These are phyloP conservation scores for Pocillopora damicornis DNA, from an alignment of 64 coral and sea anemone genomes.

Conservation along the genomic window DNA sequence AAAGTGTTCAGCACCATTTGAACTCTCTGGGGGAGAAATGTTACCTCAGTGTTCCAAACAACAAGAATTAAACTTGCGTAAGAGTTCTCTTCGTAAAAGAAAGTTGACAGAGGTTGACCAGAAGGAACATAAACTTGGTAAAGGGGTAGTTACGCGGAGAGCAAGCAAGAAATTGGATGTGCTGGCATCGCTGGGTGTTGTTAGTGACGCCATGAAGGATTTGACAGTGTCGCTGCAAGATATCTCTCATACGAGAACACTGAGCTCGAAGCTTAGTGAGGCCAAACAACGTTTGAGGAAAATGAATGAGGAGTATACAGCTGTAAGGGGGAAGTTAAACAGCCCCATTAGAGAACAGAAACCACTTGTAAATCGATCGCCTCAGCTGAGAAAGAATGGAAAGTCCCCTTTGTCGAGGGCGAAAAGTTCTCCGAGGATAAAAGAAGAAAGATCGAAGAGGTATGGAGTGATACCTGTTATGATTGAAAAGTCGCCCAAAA, in stretches of 20 bases:
- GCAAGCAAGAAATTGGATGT: background rate
- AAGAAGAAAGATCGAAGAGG: slow-evolving; percentile 30
- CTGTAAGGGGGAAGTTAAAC: background rate
- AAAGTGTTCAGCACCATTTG: background rate
- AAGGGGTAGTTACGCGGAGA: background rate
- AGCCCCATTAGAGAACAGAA: background rate
- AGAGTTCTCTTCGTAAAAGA: slow-evolving; percentile 10
- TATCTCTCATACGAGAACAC: background rate
- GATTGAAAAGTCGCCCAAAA: slow-evolving; percentile 22
- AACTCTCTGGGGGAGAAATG: background rate
- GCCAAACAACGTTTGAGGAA: slow-evolving; percentile 19
- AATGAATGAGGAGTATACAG: background rate
- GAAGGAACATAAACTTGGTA: background rate
- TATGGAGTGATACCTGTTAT: slow-evolving; percentile 6
- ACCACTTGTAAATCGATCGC: background rate
- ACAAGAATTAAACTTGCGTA: background rate
- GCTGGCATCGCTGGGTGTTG: background rate
- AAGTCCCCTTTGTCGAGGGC: background rate
- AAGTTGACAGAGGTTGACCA: background rate
- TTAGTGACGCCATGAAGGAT: slow-evolving; percentile 12
- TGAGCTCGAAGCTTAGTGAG: slow-evolving; percentile 6
- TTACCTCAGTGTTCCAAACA: background rate
- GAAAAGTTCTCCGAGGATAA: slow-evolving; percentile 12
- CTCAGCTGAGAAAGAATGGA: background rate
- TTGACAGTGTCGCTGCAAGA: background rate